Conservation (phyloP, 2,888 invertebrate species). For the Melanargia galathea region DNA sequence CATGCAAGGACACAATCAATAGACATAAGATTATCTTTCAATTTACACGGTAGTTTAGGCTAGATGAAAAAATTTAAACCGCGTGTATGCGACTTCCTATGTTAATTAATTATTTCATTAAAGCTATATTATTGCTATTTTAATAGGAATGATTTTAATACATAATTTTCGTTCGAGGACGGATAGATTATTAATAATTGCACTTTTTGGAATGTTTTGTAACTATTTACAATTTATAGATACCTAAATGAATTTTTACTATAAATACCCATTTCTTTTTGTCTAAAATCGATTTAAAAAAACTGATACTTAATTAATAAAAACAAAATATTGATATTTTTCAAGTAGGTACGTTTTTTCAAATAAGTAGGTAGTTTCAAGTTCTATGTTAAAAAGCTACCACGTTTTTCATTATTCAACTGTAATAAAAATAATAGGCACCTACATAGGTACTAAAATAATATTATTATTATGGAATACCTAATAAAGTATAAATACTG, state of each 20-base stretch:
- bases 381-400: neutral
- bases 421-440: neutral
- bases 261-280: neutral
- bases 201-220: conserved; percentile 43
- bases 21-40: too few relatives aligned
- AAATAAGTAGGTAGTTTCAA: neutral
- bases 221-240: conserved; percentile 3
- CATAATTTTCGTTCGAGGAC: conserved; percentile 35
- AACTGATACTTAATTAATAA: neutral
- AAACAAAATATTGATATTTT: neutral
- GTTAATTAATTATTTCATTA: conserved; percentile 15
- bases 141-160: conserved; percentile 23
- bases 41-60: too few relatives aligned
- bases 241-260: neutral
- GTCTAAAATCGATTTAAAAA: neutral
- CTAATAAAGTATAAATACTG: conserved; percentile 12
- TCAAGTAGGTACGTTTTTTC: neutral
- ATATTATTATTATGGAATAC: neutral
- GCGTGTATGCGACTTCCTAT: neutral
- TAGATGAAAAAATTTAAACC: neutral
- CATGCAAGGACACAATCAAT: too few relatives aligned
- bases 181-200: conserved; percentile 41
- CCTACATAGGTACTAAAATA: neutral
- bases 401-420: neutral
- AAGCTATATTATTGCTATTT: conserved; percentile 26